Evolutionary conservation across 1,140 invertebrate species (phyloP), one percentile per base, ranked within the genome.

Genomic region (Mamestra configurata): DNA sequence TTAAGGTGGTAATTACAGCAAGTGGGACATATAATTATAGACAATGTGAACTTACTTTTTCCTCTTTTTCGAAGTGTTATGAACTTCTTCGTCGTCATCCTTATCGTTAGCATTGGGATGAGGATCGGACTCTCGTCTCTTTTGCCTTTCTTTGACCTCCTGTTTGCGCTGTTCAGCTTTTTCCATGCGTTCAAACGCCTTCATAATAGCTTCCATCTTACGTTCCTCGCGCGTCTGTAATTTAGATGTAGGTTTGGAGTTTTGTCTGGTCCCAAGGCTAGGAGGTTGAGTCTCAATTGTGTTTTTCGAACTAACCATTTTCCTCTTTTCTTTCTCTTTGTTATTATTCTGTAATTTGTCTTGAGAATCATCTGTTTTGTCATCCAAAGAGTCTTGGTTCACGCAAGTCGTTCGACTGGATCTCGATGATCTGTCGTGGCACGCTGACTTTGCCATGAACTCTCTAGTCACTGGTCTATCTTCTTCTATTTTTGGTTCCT

Each of bases 171-270:
- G 97, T 86, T 98, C 96, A 15, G 97, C 97, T 83, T 97, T 97
- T 84, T 98, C 97, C 95, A 98, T 96, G 37, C 97, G 96, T 84
- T 98, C 97, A 92, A 99, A 98, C 0, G 98, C 98, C 89, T 98
- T 98, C 96, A 99, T 97, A 82, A 99, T 98, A 0, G 98, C 98
- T 88, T 99, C 98, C 96, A 99, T 97, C 95, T 99, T 99, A n/a
- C 98, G 96, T 88, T 99, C 98, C 93, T 99, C 99, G 4, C 98
- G 95, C 2, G 98, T 98, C 97, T 98, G 94, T 66, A 94, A 93
- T 76, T 59, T 46, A 49, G 61, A 82, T 79, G 84, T 76, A 76
- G 57, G 57, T 43, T 72, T 79, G 83, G 57, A 75, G 59, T 43
- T 70, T 49, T 66, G 68, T 59, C 57, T 76, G 40, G 66, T 70